Evolutionary conservation across 2,888 invertebrate genomes (phyloP).

Genomic region (Mystacides longicornis): DNA sequence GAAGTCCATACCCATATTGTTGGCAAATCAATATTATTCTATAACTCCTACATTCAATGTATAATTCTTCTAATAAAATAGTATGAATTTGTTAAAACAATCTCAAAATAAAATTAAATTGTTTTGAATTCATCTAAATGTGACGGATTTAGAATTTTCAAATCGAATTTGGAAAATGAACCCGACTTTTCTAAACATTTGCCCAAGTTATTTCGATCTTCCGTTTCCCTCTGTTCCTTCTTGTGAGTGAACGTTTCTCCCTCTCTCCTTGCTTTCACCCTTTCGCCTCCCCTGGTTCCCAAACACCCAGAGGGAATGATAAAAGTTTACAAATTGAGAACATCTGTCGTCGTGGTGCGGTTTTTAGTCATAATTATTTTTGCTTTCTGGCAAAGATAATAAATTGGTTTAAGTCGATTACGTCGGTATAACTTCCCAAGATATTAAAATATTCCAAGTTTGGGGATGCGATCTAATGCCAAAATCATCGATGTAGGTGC

Average conservation of each 20-base stretch:
- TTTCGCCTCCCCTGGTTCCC: neutral
- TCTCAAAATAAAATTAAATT: neutral
- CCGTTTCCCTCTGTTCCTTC: neutral
- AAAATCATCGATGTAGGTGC: too few relatives aligned
- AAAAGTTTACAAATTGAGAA: conserved; percentile 26
- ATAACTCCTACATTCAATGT: too few relatives aligned
- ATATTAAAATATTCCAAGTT: neutral
- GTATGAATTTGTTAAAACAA: too few relatives aligned
- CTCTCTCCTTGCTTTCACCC: neutral
- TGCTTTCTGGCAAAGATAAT: conserved; percentile 25
- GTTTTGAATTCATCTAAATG: neutral
- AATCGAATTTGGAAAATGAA: conserved; percentile 4
- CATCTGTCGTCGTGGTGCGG: conserved; percentile 26
- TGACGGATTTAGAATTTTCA: neutral
- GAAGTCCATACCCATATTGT: too few relatives aligned
- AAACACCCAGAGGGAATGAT: conserved; percentile 19
- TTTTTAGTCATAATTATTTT: conserved; percentile 26
- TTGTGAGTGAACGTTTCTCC: neutral
- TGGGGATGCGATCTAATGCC: too few relatives aligned
- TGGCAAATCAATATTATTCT: too few relatives aligned
- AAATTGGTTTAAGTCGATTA: conserved; percentile 22
- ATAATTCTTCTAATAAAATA: too few relatives aligned
- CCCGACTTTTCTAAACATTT: too few relatives aligned
- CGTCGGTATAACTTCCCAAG: conserved; percentile 10
- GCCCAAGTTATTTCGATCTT: neutral